phyloP scores from a whole-genome alignment of 2,888 invertebrate species.

The Conomelus anceps region DNA sequence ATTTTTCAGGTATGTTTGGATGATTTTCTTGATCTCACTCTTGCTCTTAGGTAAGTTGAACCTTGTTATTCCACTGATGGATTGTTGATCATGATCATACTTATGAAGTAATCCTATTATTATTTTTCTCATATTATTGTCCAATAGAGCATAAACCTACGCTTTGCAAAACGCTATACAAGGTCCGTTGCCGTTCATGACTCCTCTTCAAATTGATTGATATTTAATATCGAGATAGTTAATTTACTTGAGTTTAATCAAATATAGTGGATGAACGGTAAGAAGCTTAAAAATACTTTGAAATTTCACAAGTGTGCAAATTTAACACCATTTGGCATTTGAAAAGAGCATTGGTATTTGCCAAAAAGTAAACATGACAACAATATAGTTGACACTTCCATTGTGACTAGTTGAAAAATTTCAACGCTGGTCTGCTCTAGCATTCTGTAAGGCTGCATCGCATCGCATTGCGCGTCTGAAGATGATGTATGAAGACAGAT shows the following conservation, averaged over 20 bases:
- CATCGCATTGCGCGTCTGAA: background rate
- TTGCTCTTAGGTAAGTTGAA: background rate
- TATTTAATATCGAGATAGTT: too few species aligned
- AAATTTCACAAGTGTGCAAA: background rate
- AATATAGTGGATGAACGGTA: too few species aligned
- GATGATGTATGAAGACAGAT: background rate
- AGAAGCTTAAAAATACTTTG: background rate
- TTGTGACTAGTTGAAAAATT: background rate
- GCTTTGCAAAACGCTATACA: too few species aligned
- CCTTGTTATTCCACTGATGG: background rate
- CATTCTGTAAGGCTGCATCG: background rate
- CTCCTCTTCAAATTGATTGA: too few species aligned
- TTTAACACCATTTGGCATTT: background rate
- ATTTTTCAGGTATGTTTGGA: background rate
- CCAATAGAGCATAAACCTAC: too few species aligned
- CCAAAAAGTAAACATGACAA: background rate
- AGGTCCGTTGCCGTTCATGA: too few species aligned
- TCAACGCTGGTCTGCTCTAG: background rate
- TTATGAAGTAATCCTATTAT: background rate
- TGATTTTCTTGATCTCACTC: background rate
- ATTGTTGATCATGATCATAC: background rate
- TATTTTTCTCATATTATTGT: background rate
- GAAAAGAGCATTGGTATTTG: background rate
- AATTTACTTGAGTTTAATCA: too few species aligned
- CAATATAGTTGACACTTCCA: background rate